Percentiles rank a stretch among this genome's conserved stretches.
phyloP scores from a whole-genome alignment of 2,113 vertebrate species.

The Oryzias woworae region DNA sequence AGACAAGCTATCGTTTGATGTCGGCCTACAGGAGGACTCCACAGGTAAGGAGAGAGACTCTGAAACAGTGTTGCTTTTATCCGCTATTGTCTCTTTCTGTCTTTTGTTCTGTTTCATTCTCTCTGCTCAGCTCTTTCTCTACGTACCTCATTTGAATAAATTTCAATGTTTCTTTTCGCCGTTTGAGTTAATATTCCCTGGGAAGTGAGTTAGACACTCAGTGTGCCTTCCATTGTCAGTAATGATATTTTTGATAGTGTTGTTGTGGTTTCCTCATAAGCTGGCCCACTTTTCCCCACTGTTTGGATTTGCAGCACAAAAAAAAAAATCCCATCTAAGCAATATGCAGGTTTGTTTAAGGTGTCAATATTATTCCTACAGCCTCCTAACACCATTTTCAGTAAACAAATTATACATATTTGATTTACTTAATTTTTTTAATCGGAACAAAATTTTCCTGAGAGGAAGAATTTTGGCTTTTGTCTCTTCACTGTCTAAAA shows the following conservation, averaged over 20 bases:
- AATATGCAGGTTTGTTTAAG: too few species aligned
- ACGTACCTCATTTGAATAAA: constrained; percentile 1
- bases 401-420: too few species aligned
- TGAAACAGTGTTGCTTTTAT: constrained; percentile 30
- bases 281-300: constrained; percentile 18
- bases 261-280: constrained; percentile 21
- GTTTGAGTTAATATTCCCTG: constrained; percentile 37
- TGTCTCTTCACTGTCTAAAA: too few species aligned
- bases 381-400: too few species aligned
- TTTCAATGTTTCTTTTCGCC: constrained; percentile 29
- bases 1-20: constrained; percentile 98
- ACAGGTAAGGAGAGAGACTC: constrained; percentile 80
- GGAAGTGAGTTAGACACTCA: constrained; percentile 18
- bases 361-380: too few species aligned
- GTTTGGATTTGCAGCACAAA: constrained; percentile 16
- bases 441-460: too few species aligned
- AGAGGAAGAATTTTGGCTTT: too few species aligned
- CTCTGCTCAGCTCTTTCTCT: constrained; percentile 17
- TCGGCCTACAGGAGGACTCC: constrained; percentile 92
- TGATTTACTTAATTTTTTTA: too few species aligned
- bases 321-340: too few species aligned
- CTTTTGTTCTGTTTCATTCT: constrained; percentile 23
- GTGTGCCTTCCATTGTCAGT: constrained; percentile 31
- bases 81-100: constrained; percentile 2
- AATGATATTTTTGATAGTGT: constrained; percentile 38